Percentiles rank a stretch among this genome's conserved stretches.
Conservation (phyloP, 1,140 invertebrate species). For the Notospermus geniculatus region DNA sequence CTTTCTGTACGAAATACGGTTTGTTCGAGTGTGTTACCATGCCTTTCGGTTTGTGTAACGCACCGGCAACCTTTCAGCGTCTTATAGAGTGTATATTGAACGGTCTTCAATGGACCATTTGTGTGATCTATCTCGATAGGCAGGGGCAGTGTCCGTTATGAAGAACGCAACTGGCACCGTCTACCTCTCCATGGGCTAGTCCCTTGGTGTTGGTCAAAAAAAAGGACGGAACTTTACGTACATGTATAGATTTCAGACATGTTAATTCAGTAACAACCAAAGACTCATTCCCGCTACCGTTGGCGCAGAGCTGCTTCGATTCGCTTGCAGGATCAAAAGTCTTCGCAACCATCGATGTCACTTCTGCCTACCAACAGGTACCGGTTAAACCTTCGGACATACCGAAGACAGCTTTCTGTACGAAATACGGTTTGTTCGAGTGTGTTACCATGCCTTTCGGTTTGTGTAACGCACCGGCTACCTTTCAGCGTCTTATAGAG, state of each 20-base stretch:
- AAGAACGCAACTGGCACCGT: no score
- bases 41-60: no score
- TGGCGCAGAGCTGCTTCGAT: conserved; percentile 55
- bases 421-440: conserved; percentile 16
- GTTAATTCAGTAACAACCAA: conserved; percentile 51
- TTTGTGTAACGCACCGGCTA: conserved; percentile 20
- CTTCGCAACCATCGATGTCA: conserved; percentile 54
- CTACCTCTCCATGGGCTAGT: conserved; percentile 11
- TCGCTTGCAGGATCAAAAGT: conserved; percentile 39
- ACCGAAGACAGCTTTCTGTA: conserved; percentile 27
- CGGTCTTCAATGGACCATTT: no score
- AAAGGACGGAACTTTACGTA: conserved; percentile 13
- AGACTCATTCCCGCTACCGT: conserved; percentile 59
- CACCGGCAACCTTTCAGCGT: no score
- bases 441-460: conserved; percentile 24
- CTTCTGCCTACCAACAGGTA: conserved; percentile 42
- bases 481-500: conserved; percentile 19
- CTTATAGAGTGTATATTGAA: no score
- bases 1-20: no score
- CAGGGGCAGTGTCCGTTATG: no score
- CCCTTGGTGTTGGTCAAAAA: conserved; percentile 9
- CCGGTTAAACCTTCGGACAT: conserved; percentile 33
- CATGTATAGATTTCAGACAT: conserved; percentile 56
- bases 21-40: no score
- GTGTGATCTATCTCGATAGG: no score